phyloP scores from a whole-genome alignment of 2,888 invertebrate species.

The Eudasyphora cyanicolor region DNA sequence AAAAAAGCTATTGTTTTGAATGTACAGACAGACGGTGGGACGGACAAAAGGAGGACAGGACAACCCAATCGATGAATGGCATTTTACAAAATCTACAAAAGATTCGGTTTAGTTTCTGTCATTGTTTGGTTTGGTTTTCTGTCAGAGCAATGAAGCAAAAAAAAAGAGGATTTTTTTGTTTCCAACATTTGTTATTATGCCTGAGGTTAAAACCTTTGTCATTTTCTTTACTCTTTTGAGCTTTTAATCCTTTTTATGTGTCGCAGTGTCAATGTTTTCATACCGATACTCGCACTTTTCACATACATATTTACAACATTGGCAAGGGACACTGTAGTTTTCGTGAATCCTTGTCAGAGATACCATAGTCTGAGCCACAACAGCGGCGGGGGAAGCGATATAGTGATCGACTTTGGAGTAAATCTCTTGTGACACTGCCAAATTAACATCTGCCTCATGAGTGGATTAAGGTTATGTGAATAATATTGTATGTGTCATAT shows the following conservation, averaged over 20 bases:
- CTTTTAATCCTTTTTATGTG: conserved; percentile 51
- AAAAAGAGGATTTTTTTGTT: conserved; percentile 54
- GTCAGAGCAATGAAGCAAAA: conserved; percentile 3
- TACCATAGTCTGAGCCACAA: background rate
- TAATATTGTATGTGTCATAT: background rate
- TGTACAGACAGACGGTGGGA: background rate
- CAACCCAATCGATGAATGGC: conserved; percentile 10
- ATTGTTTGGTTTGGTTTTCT: conserved; percentile 21
- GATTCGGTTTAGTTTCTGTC: conserved; percentile 34
- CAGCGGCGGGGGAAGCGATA: too few species aligned
- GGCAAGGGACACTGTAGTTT: conserved; percentile 11
- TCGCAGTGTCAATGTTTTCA: conserved; percentile 35
- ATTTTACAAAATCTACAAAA: conserved; percentile 24
- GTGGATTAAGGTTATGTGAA: conserved; percentile 3
- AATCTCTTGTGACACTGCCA: background rate
- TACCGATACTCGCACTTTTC: background rate
- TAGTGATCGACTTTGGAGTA: background rate
- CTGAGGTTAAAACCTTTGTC: conserved; percentile 56
- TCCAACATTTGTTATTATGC: conserved; percentile 33
- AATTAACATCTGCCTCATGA: background rate
- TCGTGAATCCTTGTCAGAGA: background rate
- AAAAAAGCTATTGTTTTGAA: background rate
- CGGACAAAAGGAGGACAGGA: too few species aligned
- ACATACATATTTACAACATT: too few species aligned
- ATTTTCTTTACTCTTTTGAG: conserved; percentile 29